Conservation (phyloP, 2,888 invertebrate genomes). For the Chrysopilus asiliformis region DNA sequence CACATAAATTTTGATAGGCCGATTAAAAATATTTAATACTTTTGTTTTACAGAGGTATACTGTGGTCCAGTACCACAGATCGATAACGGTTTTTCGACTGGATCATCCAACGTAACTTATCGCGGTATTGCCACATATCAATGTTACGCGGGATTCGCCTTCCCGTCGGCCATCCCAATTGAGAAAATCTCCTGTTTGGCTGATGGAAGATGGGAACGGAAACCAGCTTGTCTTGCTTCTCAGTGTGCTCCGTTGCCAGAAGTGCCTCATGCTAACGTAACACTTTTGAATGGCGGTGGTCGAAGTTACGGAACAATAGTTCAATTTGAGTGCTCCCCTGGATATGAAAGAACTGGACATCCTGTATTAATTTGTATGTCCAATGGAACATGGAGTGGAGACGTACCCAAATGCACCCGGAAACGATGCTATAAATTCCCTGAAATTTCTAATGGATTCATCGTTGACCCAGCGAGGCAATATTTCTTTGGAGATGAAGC, state of each 20-base stretch:
- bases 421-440: slow-evolving; percentile 47
- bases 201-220: slow-evolving; percentile 84
- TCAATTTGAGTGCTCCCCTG: slow-evolving; percentile 82
- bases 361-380: slow-evolving; percentile 90
- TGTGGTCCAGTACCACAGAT: slow-evolving; percentile 97
- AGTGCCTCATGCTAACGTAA: slow-evolving; percentile 75
- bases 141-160: slow-evolving; percentile 92
- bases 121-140: slow-evolving; percentile 88
- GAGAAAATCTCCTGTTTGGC: slow-evolving; percentile 81
- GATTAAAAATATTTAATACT: slow-evolving; percentile 2
- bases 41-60: slow-evolving; percentile 55
- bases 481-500: slow-evolving; percentile 85
- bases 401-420: slow-evolving; percentile 75
- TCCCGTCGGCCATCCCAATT: slow-evolving; percentile 73
- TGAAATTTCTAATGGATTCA: slow-evolving; percentile 73
- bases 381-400: slow-evolving; percentile 89
- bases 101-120: slow-evolving; percentile 90
- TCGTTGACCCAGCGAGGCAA: slow-evolving; percentile 60
- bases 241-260: slow-evolving; percentile 80
- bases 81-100: slow-evolving; percentile 92
- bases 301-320: slow-evolving; percentile 89
- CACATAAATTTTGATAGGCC: slow-evolving; percentile 1
- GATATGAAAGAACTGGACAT: slow-evolving; percentile 75
- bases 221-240: slow-evolving; percentile 83
- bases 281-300: slow-evolving; percentile 77